phyloP scores from a whole-genome alignment of 2,888 invertebrate species.

The Neoitamus cyanurus region DNA sequence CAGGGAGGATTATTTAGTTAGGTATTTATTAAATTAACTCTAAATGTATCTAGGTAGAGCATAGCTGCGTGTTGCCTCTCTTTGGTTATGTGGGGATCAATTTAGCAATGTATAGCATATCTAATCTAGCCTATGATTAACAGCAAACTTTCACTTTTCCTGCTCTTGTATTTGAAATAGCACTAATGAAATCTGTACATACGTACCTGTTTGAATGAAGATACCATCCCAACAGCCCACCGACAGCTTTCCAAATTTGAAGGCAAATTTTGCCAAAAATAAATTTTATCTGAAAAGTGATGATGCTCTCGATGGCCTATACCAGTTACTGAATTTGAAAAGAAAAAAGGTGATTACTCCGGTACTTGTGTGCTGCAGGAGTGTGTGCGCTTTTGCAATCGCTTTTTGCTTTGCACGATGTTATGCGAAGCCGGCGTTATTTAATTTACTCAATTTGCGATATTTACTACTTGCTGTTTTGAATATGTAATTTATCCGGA shows the following conservation, averaged over 20 bases:
- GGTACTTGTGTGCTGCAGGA: background rate
- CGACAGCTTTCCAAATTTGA: background rate
- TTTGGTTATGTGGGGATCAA: background rate
- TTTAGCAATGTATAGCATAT: background rate
- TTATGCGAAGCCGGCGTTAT: background rate
- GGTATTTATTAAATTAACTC: background rate
- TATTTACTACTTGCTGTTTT: background rate
- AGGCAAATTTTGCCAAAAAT: background rate
- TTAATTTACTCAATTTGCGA: slow-evolving; percentile 5
- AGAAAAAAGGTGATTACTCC: background rate
- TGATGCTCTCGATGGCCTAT: background rate
- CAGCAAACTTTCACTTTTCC: background rate
- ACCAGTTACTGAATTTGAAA: background rate
- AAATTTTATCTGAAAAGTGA: background rate
- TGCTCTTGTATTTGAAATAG: background rate
- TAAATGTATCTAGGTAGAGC: background rate
- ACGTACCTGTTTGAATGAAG: slow-evolving; percentile 4
- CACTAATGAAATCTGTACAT: background rate
- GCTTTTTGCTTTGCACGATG: slow-evolving; percentile 18
- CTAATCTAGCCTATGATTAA: background rate
- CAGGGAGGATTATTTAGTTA: background rate
- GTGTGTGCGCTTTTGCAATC: slow-evolving; percentile 10
- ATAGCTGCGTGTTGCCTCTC: background rate
- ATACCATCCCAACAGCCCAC: background rate
- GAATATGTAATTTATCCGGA: background rate